Evolutionary conservation across 1,140 invertebrate species (phyloP), one percentile per base, ranked within the genome.

Genomic region (Pomacea maculata): DNA sequence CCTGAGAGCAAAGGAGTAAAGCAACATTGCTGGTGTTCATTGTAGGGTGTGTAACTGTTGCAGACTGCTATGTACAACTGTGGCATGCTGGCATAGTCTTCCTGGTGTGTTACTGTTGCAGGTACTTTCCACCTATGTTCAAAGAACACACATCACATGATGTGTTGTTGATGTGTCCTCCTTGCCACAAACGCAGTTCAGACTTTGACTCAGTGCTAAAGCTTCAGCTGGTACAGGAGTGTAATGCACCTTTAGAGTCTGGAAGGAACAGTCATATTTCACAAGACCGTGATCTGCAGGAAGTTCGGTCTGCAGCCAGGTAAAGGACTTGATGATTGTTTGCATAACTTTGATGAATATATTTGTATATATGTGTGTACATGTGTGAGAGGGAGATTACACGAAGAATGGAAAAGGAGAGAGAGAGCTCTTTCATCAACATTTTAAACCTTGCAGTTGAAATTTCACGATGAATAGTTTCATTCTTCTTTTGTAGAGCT

Each of bases 61-160:
- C 34, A 45, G 34, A 45, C 34, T 45, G 34, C 34, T 45, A 45
- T 45, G 34, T 45, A 45, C 34, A 45, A 1, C 34, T 45, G 34
- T 45, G 34, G 34, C 34, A 45, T 6, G 57, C 15, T 61, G 11
- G 15, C 4, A 17, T 2, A 61, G 0, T 3, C 0, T 3, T 61
- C 1, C 57, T 61, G 1, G 15, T 61, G 57, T 61, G 57, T 14
- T 17, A 10, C 0, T 57, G 55, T 14, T 0, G 57, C 82, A 91
- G 90, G 79, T 94, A 95, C 89, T 96, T 97, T 87, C 96, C 96
- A 94, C 93, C 93, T 82, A 92, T 95, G 68, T 94, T 96, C 94
- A 96, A 97, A 88, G 94, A 95, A 12, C 96, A 96, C 90, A 94
- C 94, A 54, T 96, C 95, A 1, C 96, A 97, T 88, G 96, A 97